Evolutionary conservation across 2,797 vertebrate genomes (phyloP).

Genomic region (Clamator glandarius): DNA sequence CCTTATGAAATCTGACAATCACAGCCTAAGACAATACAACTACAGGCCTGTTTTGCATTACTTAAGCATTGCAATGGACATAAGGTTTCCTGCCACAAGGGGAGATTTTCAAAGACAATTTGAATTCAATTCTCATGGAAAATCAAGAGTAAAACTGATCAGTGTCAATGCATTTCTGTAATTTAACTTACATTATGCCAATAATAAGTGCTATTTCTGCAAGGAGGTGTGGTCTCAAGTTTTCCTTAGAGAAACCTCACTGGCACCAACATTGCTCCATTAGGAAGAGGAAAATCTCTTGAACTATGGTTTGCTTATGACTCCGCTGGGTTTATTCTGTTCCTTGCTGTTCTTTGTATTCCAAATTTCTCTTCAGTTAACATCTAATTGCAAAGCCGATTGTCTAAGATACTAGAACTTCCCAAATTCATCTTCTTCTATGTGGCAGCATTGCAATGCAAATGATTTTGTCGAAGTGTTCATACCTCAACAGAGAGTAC

Average conservation of each 20-base stretch:
- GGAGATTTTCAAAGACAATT: conserved; percentile 22
- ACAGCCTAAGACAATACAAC: not conserved
- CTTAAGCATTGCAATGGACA: not conserved
- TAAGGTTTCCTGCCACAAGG: not conserved
- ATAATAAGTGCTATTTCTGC: not conserved
- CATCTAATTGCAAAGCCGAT: not conserved
- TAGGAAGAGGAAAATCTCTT: not conserved
- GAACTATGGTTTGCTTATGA: not conserved
- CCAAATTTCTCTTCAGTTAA: not conserved
- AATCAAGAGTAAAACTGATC: not conserved
- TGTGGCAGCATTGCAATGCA: not conserved
- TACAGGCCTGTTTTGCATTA: conserved; percentile 16
- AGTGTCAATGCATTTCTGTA: not conserved
- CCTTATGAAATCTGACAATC: conserved; percentile 40
- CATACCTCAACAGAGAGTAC: not conserved
- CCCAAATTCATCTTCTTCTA: not conserved
- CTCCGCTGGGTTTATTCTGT: not conserved
- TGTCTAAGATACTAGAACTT: not conserved
- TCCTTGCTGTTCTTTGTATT: not conserved
- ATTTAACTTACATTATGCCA: not conserved
- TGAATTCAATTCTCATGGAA: not conserved
- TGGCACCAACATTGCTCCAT: not conserved
- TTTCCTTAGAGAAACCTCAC: not conserved
- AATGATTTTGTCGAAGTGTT: not conserved
- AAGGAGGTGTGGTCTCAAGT: not conserved